phyloP scores from a whole-genome alignment of 2,888 invertebrate species.

The Chymomyza fuscimana region DNA sequence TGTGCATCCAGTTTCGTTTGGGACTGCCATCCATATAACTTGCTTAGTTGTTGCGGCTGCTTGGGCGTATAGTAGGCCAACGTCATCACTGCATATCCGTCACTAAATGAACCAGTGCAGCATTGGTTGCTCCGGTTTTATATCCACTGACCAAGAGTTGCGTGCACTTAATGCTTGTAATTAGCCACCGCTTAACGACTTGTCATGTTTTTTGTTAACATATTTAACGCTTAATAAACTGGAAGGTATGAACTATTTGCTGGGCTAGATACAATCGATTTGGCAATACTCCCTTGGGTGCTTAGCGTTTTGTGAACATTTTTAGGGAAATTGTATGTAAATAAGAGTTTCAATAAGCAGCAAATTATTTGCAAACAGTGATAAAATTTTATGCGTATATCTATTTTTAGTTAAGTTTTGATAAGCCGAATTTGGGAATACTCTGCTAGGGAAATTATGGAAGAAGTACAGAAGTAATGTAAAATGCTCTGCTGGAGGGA shows the following conservation, averaged over 20 bases:
- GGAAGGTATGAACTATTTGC: conserved; percentile 1
- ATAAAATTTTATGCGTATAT: conserved; percentile 26
- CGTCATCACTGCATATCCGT: conserved; percentile 46
- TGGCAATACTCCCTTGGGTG: background rate
- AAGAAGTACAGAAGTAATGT: too few relatives aligned
- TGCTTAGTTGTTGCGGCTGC: conserved; percentile 26
- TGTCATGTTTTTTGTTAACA: conserved; percentile 37
- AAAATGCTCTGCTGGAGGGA: too few relatives aligned
- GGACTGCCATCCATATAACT: background rate
- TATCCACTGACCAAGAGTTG: conserved; percentile 27
- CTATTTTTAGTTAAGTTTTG: background rate
- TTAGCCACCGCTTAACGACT: conserved; percentile 41
- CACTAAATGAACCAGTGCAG: conserved; percentile 36
- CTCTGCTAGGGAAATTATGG: too few relatives aligned
- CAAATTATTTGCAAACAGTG: conserved; percentile 65
- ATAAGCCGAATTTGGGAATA: background rate
- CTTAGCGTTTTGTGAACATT: background rate
- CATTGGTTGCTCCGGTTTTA: conserved; percentile 41
- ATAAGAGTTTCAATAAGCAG: conserved; percentile 42
- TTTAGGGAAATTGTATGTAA: conserved; percentile 52
- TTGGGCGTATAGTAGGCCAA: conserved; percentile 45
- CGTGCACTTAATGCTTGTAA: conserved; percentile 53
- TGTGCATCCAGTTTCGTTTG: conserved; percentile 7
- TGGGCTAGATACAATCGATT: background rate
- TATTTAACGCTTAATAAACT: conserved; percentile 55